A percentile compares a stretch with the other conserved stretches of the same genome.
Conservation (phyloP, 2,113 vertebrate species). For the Egretta garzetta region DNA sequence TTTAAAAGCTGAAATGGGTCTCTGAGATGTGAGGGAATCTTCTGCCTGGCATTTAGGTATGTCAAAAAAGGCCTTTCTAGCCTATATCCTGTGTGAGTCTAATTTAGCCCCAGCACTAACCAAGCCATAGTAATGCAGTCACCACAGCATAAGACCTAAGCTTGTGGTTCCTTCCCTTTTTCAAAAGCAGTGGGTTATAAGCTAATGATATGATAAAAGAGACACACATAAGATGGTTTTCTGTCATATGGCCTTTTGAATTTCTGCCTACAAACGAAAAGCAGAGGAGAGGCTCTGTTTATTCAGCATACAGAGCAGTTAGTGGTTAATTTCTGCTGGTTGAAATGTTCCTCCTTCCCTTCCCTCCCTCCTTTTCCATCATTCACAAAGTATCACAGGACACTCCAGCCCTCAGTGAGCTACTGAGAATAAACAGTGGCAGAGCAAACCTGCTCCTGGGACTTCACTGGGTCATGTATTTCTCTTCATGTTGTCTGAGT, state of each 20-base stretch:
- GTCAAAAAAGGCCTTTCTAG: neutral
- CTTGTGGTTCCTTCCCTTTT: neutral
- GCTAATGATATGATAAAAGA: neutral
- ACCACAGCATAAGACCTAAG: neutral
- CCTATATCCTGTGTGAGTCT: neutral
- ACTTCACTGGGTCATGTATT: neutral
- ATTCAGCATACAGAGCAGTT: neutral
- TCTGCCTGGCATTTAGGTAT: neutral
- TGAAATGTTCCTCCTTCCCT: neutral
- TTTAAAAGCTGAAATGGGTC: slow-evolving; percentile 12
- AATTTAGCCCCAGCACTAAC: neutral
- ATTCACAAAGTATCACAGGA: neutral
- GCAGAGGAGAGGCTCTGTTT: neutral
- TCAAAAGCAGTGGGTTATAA: neutral
- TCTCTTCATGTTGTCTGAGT: neutral
- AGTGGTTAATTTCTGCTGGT: neutral
- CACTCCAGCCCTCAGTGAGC: neutral
- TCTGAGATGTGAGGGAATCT: neutral
- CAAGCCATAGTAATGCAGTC: neutral
- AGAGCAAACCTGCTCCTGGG: neutral
- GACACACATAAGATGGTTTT: neutral
- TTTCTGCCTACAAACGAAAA: neutral
- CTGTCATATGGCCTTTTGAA: neutral
- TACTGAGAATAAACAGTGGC: neutral
- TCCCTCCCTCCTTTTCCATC: neutral